Evolutionary conservation across 2,888 invertebrate genomes (phyloP), one percentile per base, ranked within the genome.

Genomic region (Physocephala rufipes): DNA sequence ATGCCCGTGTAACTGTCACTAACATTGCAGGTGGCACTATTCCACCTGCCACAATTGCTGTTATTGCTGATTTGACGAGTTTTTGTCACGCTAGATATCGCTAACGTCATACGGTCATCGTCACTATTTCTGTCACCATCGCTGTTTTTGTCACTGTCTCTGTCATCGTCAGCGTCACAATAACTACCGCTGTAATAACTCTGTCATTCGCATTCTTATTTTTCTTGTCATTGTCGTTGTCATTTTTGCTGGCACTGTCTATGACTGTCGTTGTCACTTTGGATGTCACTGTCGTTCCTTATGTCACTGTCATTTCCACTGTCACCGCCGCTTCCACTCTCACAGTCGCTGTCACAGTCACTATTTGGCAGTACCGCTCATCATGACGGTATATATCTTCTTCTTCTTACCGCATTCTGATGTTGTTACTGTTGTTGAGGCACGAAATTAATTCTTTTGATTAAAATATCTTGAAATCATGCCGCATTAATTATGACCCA

Each of bases 401-500:
- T 71, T 73, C 72, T 67, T 72, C 72, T 64, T 73, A 70, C 59
- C 15, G 21, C 36, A 51, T 70, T 13, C 13, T 36, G 61, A 43
- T 55, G 49, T n/a, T 16, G 61, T 67, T 72, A 62, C 68, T 59
- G 16, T 26, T 67, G 55, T 51, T 45, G 45, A n/a, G 67, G 19
- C 36, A 72, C 73, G 73, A 67, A 43, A 43, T 67, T 69, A 78
- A 79, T 77, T 79, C 79, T 75, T 76, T 79, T 76, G 79, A 79
- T 79, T 79, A 78, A 79, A 79, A 79, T 77, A 78, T 79, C 80
- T 80, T 80, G 78, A 84, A 85, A 85, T 84, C 84, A 85, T 85
- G 85, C 85, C 83, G 83, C 83, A 84, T 84, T 84, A 84, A 84
- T 84, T 84, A 85, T 84, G 84, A 84, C 84, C 84, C 85, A 84